These are phyloP conservation scores for Medauroidea extradentata DNA, from an alignment of 1,140 invertebrate genomes.

Conservation along the genomic window DNA sequence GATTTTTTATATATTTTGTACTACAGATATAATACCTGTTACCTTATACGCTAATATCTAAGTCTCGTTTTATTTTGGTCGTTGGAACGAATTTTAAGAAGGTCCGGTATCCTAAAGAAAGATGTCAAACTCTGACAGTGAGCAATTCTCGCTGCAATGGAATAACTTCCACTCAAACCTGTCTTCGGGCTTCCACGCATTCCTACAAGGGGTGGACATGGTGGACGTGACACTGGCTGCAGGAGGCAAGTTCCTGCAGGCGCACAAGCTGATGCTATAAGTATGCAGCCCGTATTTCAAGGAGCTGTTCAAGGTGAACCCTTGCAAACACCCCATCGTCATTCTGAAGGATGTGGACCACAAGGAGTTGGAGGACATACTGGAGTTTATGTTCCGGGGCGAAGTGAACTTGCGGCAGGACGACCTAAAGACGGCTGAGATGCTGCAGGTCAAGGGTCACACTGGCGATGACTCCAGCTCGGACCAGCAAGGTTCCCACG, in stretches of 20 bases:
- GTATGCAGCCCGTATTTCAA: slow-evolving; percentile 80
- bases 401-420: slow-evolving; percentile 83
- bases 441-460: slow-evolving; percentile 76
- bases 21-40: too few species aligned
- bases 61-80: too few species aligned
- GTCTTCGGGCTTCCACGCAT: slow-evolving; percentile 54
- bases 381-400: slow-evolving; percentile 85
- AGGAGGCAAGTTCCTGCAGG: slow-evolving; percentile 63
- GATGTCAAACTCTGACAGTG: slow-evolving; percentile 21
- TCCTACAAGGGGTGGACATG: slow-evolving; percentile 59
- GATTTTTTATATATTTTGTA: too few species aligned
- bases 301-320: slow-evolving; percentile 56
- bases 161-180: slow-evolving; percentile 62
- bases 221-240: slow-evolving; percentile 69
- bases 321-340: slow-evolving; percentile 86
- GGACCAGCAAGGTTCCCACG: not conserved
- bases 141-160: slow-evolving; percentile 61
- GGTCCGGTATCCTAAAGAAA: not conserved
- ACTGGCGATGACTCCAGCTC: slow-evolving; percentile 48
- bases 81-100: too few species aligned
- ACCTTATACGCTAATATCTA: too few species aligned
- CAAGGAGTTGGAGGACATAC: slow-evolving; percentile 66
- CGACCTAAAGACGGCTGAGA: slow-evolving; percentile 79
- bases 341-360: slow-evolving; percentile 70
- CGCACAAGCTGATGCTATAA: slow-evolving; percentile 67